Evolutionary conservation across 2,113 vertebrate species (phyloP), one percentile per base, ranked within the genome.

Genomic region (Amblyopsis rosae): DNA sequence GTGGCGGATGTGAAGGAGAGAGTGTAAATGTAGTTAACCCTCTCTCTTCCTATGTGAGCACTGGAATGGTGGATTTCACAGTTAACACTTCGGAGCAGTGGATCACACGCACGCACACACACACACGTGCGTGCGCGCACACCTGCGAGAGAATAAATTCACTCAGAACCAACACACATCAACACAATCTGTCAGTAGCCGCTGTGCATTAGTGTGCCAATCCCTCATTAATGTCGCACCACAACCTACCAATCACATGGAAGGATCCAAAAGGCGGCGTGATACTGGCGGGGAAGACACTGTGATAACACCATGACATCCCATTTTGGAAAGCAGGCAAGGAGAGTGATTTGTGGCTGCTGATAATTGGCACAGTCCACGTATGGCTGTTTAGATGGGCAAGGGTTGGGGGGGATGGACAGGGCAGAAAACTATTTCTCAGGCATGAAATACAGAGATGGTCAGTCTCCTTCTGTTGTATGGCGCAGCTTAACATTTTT

Each of bases 361-460:
- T 67, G 50, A 71, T 75, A 66, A 59, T 58, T 73, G 76, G 80
- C 77, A 51, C 49, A 26, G 75, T 70, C 69, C 67, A 73, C 56
- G 73, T 58, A 66, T 69, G 59, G 58, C 62, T 79, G 70, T 81
- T 82, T 75, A 82, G 70, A 62, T 26, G 26, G 26, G 19, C 1
- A 19, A 19, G 19, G 19, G 19, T 19, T 19, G 17, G 0, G 51
- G n/a, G 15, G 41, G 9, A 62, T 3, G 6, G 13, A 62, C 61
- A 3, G 75, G 60, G 48, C 65, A 53, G 46, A 63, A 26, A 69
- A 70, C 46, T 47, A 51, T 79, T 61, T 49, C 8, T 62, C 71
- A 26, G 26, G 26, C 26, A 60, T 88, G 82, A 90, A 82, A 84
- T 86, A 91, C 73, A 62, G 70, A 67, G 62, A 55, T 62, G 87